Conservation (phyloP, 2,797 vertebrate species). For the Antennarius maculatus region DNA sequence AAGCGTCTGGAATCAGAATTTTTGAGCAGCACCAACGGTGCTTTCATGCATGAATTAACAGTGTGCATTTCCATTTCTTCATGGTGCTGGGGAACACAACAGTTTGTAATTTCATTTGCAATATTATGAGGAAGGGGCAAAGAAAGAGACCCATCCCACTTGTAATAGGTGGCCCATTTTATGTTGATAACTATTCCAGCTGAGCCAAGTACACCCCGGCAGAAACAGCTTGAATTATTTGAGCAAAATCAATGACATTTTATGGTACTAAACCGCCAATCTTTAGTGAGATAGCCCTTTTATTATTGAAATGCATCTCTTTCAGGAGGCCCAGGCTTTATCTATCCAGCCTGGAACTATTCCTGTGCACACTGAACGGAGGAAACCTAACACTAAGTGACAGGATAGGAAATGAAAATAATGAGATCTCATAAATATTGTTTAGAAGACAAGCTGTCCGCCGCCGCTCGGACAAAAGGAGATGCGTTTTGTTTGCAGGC, state of each 20-base stretch:
- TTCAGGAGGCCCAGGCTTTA: conserved; percentile 57
- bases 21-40: conserved; percentile 73
- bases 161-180: conserved; percentile 63
- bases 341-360: conserved; percentile 62
- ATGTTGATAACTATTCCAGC: conserved; percentile 64
- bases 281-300: conserved; percentile 61
- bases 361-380: conserved; percentile 59
- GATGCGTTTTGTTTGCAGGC: conserved; percentile 60
- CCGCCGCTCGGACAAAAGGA: conserved; percentile 45
- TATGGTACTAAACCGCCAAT: conserved; percentile 65
- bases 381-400: conserved; percentile 76
- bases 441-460: conserved; percentile 55
- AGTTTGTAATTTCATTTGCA: conserved; percentile 73
- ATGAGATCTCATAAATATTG: conserved; percentile 75
- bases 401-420: conserved; percentile 79
- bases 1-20: conserved; percentile 74
- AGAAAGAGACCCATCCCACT: conserved; percentile 40
- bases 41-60: conserved; percentile 80
- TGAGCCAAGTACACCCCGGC: conserved; percentile 48
- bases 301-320: conserved; percentile 73
- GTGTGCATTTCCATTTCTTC: conserved; percentile 70
- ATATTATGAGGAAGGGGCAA: conserved; percentile 62
- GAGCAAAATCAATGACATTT: conserved; percentile 73
- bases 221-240: conserved; percentile 64
- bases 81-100: conserved; percentile 67